Base-by-base conservation (phyloP, 1,140 invertebrate genomes). In the Nasonia longicornis region DNA sequence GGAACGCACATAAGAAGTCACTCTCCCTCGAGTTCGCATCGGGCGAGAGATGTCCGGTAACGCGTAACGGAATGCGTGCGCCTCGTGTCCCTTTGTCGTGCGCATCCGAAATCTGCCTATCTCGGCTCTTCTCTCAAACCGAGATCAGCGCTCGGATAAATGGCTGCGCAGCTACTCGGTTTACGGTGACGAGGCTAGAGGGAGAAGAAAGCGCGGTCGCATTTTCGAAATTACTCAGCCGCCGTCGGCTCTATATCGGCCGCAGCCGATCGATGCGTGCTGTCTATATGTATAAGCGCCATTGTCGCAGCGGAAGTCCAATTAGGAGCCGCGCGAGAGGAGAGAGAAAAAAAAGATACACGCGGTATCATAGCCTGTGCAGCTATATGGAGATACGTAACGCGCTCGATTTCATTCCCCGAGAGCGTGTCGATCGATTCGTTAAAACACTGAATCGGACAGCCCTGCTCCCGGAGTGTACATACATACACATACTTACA, bases 271-370 rank as follows among this genome's bases (percentile, higher is more conserved):
- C 69, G 69, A 4, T 35, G 6, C 38, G 29, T 1, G 64, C 26
- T 26, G 26, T 1, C 26, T 26, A 3, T 52, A 14, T 52, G 14
- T 66, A 14, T 11, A 26, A 1, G 67, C 11, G 10, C 12, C 14
- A 70, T 70, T 70, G 67, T 70, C 11, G 16, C 69, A 10, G 14
- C 70, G 70, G 70, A 72, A 72, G 70, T 72, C 70, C 70, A 72
- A 72, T 72, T 72, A 72, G 38, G 20, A 42, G 67, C 63, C 63
- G 20, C 0, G 58, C 14, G 58, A 63, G 16, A 12, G 3, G 11
- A 58, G 63, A 64, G 22, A 66, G 22, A 26, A 22, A 26, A 20
- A 14, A 52, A 1, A 52, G 12, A 20, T 3, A 52, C 11, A 42
- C 38, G 38, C 38, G 6, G 38, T 42, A 42, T 11, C 20, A 26